Evolutionary conservation across 2,888 invertebrate genomes (phyloP), one percentile per base, ranked within the genome.

Genomic region (Phlogophora meticulosa): DNA sequence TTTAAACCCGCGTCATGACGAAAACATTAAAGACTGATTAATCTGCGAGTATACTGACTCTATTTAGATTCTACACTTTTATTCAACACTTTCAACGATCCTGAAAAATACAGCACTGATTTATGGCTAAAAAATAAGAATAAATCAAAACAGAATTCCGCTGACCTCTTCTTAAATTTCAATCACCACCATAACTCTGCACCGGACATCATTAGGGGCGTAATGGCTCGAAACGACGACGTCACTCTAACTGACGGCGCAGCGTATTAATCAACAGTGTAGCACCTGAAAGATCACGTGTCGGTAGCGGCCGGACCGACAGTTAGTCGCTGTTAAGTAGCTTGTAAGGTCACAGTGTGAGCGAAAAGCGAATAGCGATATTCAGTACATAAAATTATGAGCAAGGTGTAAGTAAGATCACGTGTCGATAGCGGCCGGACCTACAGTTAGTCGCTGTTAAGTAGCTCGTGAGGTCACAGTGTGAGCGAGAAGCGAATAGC

Each of bases 281-380:
- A 88, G 80, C 91, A 92, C 89, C 92, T 93, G 92, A 93, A 92
- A 91, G 92, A 92, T 93, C 90, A 91, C 88, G 87, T 85, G 91
- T 88, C 88, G 81, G 77, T 80, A 73, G 75, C 85, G 86, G 78
- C 81, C 85, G 87, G 89, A 87, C 88, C 88, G 87, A 88, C 91
- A 91, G 89, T 92, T 91, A 91, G 90, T 90, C 85, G 89, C 83
- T 81, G 83, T 77, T 85, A 85, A 86, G 83, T 80, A 74, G 57
- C 22, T 34, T 69, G 70, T 70, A 61, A 28, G 63, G 75, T 40
- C 28, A 0, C 55, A 46, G 4, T 75, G 40, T 24, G 4, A 67
- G 64, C 67, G 45, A 48, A 4, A 13, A 53, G 48, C 56, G 48
- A 13, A 7, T 59, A 20, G 4, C 13, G 34, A 9, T 48, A 32